Percentiles rank a stretch among this genome's conserved stretches.
These are phyloP conservation scores for Odocoileus hemionus DNA, from an alignment of 2,113 vertebrate species.

Conservation along the genomic window DNA sequence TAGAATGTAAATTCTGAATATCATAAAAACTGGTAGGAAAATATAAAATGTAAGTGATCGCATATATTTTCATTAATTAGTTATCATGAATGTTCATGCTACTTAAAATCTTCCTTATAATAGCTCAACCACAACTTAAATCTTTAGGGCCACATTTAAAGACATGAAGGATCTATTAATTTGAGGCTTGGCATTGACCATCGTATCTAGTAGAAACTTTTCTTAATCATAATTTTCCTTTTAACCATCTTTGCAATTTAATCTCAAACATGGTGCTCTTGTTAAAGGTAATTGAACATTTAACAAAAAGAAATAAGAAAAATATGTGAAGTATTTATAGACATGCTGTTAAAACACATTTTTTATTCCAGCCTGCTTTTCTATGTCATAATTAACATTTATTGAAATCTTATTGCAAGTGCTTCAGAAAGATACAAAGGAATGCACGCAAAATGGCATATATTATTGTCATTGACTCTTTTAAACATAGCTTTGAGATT, in stretches of 20 bases:
- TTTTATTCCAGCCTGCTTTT: neutral
- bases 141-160: neutral
- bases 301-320: neutral
- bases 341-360: neutral
- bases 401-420: neutral
- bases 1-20: constrained; percentile 6
- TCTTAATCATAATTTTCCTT: neutral
- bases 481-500: neutral
- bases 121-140: constrained; percentile 10
- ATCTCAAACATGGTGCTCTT: neutral
- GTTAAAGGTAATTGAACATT: neutral
- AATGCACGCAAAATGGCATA: neutral
- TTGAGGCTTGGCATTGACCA: neutral
- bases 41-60: constrained; percentile 54
- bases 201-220: neutral
- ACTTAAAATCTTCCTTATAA: neutral
- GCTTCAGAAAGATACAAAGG: neutral
- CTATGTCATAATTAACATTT: neutral
- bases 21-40: constrained; percentile 50
- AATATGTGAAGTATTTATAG: neutral
- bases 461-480: neutral
- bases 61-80: constrained; percentile 60
- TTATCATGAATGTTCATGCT: neutral
- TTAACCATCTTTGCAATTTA: neutral
- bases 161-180: neutral